Evolutionary conservation across 1,140 invertebrate species (phyloP).

Genomic region (Adoxophyes honmai): DNA sequence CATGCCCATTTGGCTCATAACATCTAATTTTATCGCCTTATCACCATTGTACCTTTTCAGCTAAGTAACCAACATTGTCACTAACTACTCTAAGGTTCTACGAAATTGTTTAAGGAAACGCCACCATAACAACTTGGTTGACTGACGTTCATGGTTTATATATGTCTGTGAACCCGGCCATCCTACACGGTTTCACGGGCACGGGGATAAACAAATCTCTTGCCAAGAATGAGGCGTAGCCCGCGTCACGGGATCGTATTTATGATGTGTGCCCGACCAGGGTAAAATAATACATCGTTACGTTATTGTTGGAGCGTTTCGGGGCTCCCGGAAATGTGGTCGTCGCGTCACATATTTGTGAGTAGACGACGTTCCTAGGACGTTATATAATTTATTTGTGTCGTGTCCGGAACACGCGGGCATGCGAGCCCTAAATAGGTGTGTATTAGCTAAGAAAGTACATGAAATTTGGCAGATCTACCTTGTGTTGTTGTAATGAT

Average conservation of each 20-base stretch:
- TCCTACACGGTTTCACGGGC: conserved; percentile 28
- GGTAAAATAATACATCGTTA: too few relatives aligned
- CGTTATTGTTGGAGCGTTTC: too few relatives aligned
- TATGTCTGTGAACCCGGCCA: conserved; percentile 26
- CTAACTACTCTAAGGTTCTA: too few relatives aligned
- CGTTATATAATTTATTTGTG: background rate
- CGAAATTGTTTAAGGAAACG: too few relatives aligned
- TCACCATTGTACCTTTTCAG: too few relatives aligned
- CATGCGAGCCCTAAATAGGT: background rate
- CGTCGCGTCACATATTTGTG: background rate
- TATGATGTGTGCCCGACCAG: background rate
- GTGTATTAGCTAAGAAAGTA: conserved; percentile 18
- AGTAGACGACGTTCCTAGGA: background rate
- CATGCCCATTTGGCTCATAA: too few relatives aligned
- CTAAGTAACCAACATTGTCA: too few relatives aligned
- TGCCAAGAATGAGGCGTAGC: conserved; percentile 13
- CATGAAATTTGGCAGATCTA: background rate
- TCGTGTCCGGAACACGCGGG: background rate
- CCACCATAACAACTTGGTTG: too few relatives aligned
- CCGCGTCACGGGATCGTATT: conserved; percentile 10
- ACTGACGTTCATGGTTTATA: too few relatives aligned
- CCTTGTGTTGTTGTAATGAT: too few relatives aligned
- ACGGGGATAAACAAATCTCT: conserved; percentile 31
- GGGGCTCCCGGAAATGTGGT: too few relatives aligned
- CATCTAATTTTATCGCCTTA: too few relatives aligned